phyloP scores from a whole-genome alignment of 2,113 vertebrate species.

The Oreochromis niloticus region DNA sequence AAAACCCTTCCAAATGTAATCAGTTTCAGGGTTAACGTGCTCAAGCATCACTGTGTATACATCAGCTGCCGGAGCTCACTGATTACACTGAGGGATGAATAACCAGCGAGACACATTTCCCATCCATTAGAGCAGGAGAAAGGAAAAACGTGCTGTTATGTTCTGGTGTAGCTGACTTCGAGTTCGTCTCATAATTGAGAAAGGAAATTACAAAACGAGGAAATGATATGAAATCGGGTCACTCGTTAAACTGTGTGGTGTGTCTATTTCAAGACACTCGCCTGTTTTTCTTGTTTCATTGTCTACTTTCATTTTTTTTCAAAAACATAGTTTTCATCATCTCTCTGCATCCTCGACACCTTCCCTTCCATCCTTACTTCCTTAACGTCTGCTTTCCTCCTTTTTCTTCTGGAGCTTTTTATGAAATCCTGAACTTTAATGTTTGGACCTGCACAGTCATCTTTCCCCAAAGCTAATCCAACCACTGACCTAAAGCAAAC shows the following conservation, averaged over 20 bases:
- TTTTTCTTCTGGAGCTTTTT: not conserved
- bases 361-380: not conserved
- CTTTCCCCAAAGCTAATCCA: not conserved
- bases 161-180: not conserved
- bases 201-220: not conserved
- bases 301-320: accelerated
- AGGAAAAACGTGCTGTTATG: not conserved
- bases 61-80: constrained; percentile 17
- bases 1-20: not conserved
- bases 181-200: not conserved
- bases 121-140: not conserved
- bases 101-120: not conserved
- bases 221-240: not conserved
- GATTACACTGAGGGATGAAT: not conserved
- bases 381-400: accelerated
- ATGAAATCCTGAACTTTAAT: not conserved
- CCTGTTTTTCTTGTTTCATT: not conserved
- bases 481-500: not conserved
- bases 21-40: constrained; percentile 12
- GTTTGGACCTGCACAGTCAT: not conserved
- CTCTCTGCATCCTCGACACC: not conserved
- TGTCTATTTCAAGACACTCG: not conserved
- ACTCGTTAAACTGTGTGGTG: not conserved
- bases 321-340: not conserved
- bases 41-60: constrained; percentile 12